These are phyloP conservation scores for Cyphomyrus plagiostoma DNA, from an alignment of 2,113 vertebrate genomes.

Conservation along the genomic window DNA sequence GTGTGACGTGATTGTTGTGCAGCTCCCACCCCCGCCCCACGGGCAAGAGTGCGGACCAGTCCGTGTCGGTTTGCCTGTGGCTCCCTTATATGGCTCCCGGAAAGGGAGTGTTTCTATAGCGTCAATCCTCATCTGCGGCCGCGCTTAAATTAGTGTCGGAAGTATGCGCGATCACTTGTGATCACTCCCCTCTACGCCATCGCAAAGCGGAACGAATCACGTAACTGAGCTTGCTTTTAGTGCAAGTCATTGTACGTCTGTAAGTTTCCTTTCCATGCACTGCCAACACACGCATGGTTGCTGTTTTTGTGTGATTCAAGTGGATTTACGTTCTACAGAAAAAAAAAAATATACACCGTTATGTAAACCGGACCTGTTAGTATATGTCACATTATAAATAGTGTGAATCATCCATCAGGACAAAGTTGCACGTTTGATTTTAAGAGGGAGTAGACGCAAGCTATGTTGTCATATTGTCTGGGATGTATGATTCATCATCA, in stretches of 20 bases:
- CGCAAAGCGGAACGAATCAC: background rate
- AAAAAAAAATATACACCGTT: background rate
- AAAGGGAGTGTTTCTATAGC: background rate
- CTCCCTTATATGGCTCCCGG: slow-evolving; percentile 6
- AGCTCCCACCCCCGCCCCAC: background rate
- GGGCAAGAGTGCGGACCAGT: background rate
- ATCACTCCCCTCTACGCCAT: background rate
- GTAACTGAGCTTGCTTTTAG: background rate
- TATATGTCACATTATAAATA: background rate
- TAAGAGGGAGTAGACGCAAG: background rate
- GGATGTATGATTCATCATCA: background rate
- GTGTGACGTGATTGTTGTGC: background rate
- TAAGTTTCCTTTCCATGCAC: background rate
- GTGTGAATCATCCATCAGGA: background rate
- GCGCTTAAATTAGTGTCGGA: background rate
- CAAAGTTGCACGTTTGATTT: background rate
- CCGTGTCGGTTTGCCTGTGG: background rate
- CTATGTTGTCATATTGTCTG: background rate
- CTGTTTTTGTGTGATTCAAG: background rate
- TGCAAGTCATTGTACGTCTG: background rate
- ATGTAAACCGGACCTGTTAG: background rate
- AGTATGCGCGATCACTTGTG: background rate
- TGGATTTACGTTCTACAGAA: background rate
- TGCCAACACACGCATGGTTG: background rate
- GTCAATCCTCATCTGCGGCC: too few relatives aligned